Base-by-base conservation (phyloP, 2,113 vertebrate genomes). In the Brachypodius melanocephalos region DNA sequence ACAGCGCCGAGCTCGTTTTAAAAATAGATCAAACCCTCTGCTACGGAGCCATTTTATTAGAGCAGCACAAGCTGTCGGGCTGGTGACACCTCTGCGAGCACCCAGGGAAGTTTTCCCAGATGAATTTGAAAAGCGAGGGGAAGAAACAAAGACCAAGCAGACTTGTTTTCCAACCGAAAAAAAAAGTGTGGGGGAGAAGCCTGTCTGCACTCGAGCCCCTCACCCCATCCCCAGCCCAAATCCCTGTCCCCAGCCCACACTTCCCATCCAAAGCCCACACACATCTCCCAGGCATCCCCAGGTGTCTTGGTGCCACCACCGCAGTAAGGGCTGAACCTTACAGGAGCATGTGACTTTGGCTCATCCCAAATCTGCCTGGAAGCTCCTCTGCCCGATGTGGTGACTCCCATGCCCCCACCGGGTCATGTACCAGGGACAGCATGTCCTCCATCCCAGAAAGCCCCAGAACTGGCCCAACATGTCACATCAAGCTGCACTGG, bases 11-110 rank as follows among this genome's bases (percentile, higher is more conserved):
- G 90, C 86, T 84, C 1, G 31, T 86, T 93, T 91, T 92, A 95
- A 95, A 95, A 96, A 91, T 93, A 97, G 95, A 78, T 96, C 93
- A 89, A 94, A 95, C 86, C 69, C 91, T 95, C 48, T 29, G 93
- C 94, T 73, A 52, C 16, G 12, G 86, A 97, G 96, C 96, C 96
- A 91, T 93, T 87, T 93, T 84, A 89, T 89, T 61, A 87, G 95
- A 95, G 94, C 89, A 81, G 95, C 80, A 43, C 68, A 69, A 74
- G 90, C 91, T 76, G 94, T 17, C 17, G 43, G 95, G 94, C 88
- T 92, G 92, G 43, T 62, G 92, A 69, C 95, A 94, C 92, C 92
- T 46, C 19, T 51, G 85, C 1, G 11, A 88, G 38, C 87, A 4
- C 69, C 14, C 12, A 14, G 51, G 29, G 11, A 69, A 57, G 78